These are phyloP conservation scores for Enteromius paludinosus DNA, from an alignment of 2,797 vertebrate genomes.

Conservation along the genomic window DNA sequence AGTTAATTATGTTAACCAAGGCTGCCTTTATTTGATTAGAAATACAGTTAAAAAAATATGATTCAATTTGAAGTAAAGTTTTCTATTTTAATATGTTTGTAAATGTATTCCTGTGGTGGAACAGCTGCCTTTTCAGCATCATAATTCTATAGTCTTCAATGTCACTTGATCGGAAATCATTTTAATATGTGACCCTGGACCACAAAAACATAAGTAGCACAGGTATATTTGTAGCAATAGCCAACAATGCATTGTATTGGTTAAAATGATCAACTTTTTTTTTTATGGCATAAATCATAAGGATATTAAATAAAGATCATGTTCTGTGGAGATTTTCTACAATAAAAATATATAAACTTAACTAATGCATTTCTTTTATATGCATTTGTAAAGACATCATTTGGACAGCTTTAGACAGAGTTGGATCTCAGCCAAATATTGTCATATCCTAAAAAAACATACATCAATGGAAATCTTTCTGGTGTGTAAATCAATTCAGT, in stretches of 20 bases:
- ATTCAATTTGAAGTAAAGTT: not conserved
- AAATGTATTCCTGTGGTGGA: not conserved
- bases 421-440: not conserved
- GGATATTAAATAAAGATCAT: not conserved
- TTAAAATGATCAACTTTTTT: not conserved
- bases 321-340: not conserved
- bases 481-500: no score
- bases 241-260: not conserved
- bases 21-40: not conserved
- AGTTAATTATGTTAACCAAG: not conserved
- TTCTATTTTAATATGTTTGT: not conserved
- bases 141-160: not conserved
- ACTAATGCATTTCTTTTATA: not conserved
- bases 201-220: not conserved
- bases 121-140: not conserved
- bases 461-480: not conserved
- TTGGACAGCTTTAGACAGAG: not conserved
- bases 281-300: not conserved
- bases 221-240: not conserved
- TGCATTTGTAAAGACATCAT: not conserved
- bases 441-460: not conserved
- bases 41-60: not conserved
- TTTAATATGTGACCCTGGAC: not conserved
- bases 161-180: not conserved
- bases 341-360: not conserved